Conservation (phyloP, 2,888 invertebrate genomes). For the Netelia melanura region DNA sequence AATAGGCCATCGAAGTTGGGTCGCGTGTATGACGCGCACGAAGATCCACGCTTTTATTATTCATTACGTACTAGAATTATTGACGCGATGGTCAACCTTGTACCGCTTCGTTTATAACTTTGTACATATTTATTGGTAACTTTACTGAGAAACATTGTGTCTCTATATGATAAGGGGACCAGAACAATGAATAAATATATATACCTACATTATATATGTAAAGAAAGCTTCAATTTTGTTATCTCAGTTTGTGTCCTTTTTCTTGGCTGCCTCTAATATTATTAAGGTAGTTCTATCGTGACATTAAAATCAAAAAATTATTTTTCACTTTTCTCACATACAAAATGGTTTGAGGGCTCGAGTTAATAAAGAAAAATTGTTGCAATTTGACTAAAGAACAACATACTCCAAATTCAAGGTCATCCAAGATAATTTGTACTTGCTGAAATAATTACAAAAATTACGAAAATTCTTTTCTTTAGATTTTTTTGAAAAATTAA, state of each 20-base stretch:
- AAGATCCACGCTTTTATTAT: conserved; percentile 35
- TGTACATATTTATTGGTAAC: conserved; percentile 62
- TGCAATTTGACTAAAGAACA: no score
- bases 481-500: no score
- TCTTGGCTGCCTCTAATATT: conserved; percentile 1
- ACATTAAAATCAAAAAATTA: no score
- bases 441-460: no score
- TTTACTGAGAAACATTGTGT: conserved; percentile 32
- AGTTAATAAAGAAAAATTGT: no score
- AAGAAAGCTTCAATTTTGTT: conserved; percentile 14
- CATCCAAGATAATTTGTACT: no score
- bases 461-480: no score
- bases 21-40: conserved; percentile 10
- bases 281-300: no score
- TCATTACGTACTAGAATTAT: conserved; percentile 18
- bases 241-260: conserved; percentile 5
- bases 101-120: conserved; percentile 34
- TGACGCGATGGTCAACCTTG: conserved; percentile 17
- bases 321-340: no score
- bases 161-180: conserved; percentile 37
- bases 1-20: conserved; percentile 60
- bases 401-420: no score
- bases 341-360: no score
- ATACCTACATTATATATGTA: conserved; percentile 35
- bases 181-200: conserved; percentile 45